Conservation (phyloP, 2,797 vertebrate species). For the Triplophysa yarkandensis region DNA sequence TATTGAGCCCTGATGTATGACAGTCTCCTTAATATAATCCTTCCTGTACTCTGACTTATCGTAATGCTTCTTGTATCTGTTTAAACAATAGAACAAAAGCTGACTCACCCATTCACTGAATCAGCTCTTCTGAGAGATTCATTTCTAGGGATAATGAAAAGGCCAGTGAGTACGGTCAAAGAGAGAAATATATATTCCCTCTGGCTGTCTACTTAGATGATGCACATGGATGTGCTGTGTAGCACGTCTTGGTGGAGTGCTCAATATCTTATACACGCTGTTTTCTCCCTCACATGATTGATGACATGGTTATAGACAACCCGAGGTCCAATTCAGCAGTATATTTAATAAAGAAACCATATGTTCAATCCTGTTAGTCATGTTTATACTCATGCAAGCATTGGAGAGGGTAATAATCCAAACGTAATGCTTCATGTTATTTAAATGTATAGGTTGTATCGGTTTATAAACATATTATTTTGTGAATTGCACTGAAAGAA, state of each 20-base stretch:
- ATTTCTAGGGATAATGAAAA: conserved; percentile 37
- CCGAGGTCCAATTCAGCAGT: background rate
- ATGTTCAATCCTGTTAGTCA: conserved; percentile 20
- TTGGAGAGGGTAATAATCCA: background rate
- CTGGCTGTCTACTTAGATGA: background rate
- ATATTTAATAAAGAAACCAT: conserved; percentile 18
- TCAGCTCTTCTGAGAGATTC: conserved; percentile 10
- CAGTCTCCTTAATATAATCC: background rate
- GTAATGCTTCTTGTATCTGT: conserved; percentile 30
- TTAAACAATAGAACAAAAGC: conserved; percentile 15
- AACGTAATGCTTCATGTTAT: no score
- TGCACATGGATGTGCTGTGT: background rate
- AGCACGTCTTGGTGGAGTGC: conserved; percentile 16
- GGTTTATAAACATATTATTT: no score
- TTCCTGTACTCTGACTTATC: conserved; percentile 25
- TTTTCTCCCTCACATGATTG: conserved; percentile 37
- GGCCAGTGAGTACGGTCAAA: background rate
- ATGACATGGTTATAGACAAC: conserved; percentile 20
- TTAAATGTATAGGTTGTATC: no score
- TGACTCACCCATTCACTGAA: conserved; percentile 11
- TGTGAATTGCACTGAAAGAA: no score
- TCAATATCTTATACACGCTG: conserved; percentile 3
- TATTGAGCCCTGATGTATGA: background rate
- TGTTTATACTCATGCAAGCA: background rate
- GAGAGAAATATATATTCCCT: background rate